phyloP scores from a whole-genome alignment of 2,113 vertebrate genomes.

The Ancistrus triradiatus region DNA sequence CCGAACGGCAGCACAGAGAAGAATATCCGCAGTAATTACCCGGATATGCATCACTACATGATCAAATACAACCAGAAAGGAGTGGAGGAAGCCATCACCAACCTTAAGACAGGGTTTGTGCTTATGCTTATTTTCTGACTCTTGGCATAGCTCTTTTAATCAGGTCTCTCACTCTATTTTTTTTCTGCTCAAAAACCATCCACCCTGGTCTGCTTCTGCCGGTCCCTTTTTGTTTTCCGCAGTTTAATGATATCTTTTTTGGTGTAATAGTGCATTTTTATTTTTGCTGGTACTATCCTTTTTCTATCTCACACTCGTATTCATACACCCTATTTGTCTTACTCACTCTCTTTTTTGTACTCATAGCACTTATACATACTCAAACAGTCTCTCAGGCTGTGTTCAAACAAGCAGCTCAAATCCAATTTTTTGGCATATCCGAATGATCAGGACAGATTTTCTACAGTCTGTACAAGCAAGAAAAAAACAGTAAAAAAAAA shows the following conservation, averaged over 20 bases:
- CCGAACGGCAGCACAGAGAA: constrained; percentile 93
- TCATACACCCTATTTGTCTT: constrained; percentile 52
- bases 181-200: not conserved
- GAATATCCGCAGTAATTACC: constrained; percentile 92
- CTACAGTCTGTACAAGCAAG: too few species aligned
- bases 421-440: too few species aligned
- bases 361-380: too few species aligned
- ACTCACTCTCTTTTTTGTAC: constrained; percentile 8
- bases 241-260: constrained; percentile 17
- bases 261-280: constrained; percentile 28
- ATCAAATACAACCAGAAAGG: constrained; percentile 89
- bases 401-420: too few species aligned
- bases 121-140: constrained; percentile 24
- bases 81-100: constrained; percentile 85
- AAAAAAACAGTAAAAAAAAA: too few species aligned
- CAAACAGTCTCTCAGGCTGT: too few species aligned
- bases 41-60: constrained; percentile 93
- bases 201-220: not conserved
- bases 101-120: constrained; percentile 85
- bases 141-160: constrained; percentile 33
- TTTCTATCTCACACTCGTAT: constrained; percentile 53
- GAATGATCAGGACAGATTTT: too few species aligned
- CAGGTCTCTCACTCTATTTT: constrained; percentile 18
- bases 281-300: not conserved
- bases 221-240: not conserved